Conservation (phyloP, 2,113 vertebrate genomes). For the Machaerirhynchus nigripectus region DNA sequence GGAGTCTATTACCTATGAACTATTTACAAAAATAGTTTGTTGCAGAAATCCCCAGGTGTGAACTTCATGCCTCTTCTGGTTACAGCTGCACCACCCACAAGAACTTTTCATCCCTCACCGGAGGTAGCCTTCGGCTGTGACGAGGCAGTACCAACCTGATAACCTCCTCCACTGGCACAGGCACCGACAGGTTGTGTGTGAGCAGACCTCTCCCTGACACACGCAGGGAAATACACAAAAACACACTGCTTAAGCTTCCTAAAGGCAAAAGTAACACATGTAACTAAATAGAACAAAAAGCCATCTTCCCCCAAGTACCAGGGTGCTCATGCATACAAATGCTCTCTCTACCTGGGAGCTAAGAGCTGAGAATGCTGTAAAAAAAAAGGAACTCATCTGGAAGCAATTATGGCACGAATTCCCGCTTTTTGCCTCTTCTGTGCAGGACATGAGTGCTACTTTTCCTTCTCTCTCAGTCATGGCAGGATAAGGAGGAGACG, state of each 20-base stretch:
- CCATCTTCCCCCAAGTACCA: not conserved
- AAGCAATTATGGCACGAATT: not conserved
- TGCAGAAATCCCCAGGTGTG: not conserved
- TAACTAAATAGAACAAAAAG: not conserved
- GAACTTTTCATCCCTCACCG: not conserved
- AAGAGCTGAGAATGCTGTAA: not conserved
- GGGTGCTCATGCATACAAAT: not conserved
- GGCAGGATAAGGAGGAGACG: not conserved
- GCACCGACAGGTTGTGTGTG: rapidly evolving
- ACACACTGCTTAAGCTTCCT: not conserved
- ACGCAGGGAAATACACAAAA: not conserved
- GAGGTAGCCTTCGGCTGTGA: not conserved
- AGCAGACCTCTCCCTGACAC: not conserved
- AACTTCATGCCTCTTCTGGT: not conserved
- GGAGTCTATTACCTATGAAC: not conserved
- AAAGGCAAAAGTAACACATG: not conserved
- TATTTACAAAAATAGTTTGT: not conserved
- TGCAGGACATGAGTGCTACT: not conserved
- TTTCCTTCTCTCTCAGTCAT: not conserved
- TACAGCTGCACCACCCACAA: not conserved
- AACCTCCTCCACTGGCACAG: not conserved
- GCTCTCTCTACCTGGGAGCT: not conserved
- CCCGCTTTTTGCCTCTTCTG: not conserved
- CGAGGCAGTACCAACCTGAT: not conserved
- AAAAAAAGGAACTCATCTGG: not conserved